Base-by-base conservation (phyloP, 2,888 invertebrate genomes). In the Drosophila ustulata region DNA sequence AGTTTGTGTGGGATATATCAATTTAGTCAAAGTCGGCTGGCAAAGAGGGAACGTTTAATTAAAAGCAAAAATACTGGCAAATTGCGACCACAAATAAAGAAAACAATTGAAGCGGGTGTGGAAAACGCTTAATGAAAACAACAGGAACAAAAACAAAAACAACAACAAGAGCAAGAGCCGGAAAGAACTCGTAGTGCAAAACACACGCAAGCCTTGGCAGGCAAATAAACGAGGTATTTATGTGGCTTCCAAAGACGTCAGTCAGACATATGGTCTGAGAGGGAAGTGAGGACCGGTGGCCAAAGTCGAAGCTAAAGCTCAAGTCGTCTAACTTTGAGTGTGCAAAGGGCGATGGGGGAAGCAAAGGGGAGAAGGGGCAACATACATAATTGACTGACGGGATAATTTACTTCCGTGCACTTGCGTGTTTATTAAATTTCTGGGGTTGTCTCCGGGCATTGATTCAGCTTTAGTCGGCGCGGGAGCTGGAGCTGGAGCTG, bases 401-500 rank as follows among this genome's bases (percentile, higher is more conserved):
- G 63, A 86, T 83, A 88, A 89, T 86, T 79, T 75, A 85, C 83
- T 88, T 89, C 88, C 80, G 78, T 90, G 77, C 75, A 80, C 82
- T 89, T 82, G 80, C 82, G 86, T 90, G 88, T 88, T 88, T 88
- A 88, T 88, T 88, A 88, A 88, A 88, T 89, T 88, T 88, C 79
- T 82, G 70, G 86, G 88, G 78, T 74, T 88, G 87, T 79, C 78
- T 77, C 47, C 56, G 67, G 56, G 71, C 88, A 87, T 89, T 87
- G 89, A 87, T 84, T 87, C 76, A 26, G 32, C 32, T 8, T 9
- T 11, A 45, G 43, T 5, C 45, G 41, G 23, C 23, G 23, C 13
- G 4, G 37, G 4, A 59, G 30, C 13, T 7, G 37, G 4, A 59
- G 30, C 11, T n/a, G n/a, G 3, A 52, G 43, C 11, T 25, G 32